phyloP scores from a whole-genome alignment of 2,113 vertebrate species.

The Gila orcuttii region DNA sequence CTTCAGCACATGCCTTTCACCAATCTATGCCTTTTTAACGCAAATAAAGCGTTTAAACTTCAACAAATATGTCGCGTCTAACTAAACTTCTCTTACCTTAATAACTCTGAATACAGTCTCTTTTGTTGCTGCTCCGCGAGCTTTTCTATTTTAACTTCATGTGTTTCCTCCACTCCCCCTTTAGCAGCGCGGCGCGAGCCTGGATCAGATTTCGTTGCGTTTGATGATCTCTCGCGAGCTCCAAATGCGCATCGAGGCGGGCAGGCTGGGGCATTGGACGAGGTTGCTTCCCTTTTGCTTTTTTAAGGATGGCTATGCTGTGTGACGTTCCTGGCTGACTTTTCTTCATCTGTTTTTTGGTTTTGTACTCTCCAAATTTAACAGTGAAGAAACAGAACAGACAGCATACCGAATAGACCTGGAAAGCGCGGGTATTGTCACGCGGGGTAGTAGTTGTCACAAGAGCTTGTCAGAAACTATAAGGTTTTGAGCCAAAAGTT shows the following conservation, averaged over 20 bases:
- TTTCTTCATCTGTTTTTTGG: background rate
- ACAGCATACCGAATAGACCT: background rate
- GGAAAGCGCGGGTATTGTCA: background rate
- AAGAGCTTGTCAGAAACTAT: background rate
- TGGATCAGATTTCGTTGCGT: conserved; percentile 73
- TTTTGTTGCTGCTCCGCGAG: conserved; percentile 66
- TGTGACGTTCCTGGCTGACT: background rate
- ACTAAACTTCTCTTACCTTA: conserved; percentile 69
- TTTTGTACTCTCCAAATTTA: background rate
- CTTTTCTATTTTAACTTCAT: conserved; percentile 73
- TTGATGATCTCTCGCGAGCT: conserved; percentile 52
- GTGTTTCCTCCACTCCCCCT: conserved; percentile 71
- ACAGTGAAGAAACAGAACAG: background rate
- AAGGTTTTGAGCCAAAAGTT: background rate
- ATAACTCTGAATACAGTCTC: conserved; percentile 65
- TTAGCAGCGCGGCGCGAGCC: conserved; percentile 61
- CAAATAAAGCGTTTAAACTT: background rate
- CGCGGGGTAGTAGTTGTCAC: background rate
- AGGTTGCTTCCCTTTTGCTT: conserved; percentile 5
- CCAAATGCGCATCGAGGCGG: conserved; percentile 15
- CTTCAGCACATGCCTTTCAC: background rate
- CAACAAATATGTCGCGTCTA: background rate
- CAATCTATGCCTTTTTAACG: background rate
- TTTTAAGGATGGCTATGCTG: conserved; percentile 33
- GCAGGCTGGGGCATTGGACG: conserved; percentile 1